Conservation (phyloP, 1,140 invertebrate genomes). For the Apis cerana region DNA sequence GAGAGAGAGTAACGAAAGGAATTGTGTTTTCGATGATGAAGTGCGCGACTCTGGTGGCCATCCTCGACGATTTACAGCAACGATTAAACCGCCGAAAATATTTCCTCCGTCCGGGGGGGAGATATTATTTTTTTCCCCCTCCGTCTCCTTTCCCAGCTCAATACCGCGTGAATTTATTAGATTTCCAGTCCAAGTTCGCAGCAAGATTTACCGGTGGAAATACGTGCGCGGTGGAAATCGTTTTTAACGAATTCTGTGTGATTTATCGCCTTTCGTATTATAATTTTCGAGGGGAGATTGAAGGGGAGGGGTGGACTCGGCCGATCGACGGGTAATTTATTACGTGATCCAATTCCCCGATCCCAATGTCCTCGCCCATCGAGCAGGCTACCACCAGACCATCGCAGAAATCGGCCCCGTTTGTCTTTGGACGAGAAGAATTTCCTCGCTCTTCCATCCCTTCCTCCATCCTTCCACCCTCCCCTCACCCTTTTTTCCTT, state of each 20-base stretch:
- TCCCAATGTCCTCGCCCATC: not conserved
- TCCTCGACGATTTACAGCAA: not conserved
- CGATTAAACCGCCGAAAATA: conserved; percentile 2
- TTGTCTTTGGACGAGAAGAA: no score
- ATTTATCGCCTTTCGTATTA: conserved; percentile 38
- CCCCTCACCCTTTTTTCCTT: no score
- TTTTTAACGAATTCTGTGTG: not conserved
- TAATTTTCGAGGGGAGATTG: conserved; percentile 12
- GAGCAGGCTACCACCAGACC: no score
- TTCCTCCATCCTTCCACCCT: no score
- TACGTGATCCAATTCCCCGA: not conserved
- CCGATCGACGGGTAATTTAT: conserved; percentile 41
- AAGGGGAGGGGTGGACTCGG: not conserved
- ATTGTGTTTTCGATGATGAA: conserved; percentile 24
- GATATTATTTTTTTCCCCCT: not conserved
- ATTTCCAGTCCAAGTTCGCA: not conserved
- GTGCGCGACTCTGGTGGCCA: conserved; percentile 14
- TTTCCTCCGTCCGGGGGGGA: not conserved
- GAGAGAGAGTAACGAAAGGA: not conserved
- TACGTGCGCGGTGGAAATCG: not conserved
- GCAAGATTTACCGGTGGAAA: conserved; percentile 21
- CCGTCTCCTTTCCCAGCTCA: not conserved
- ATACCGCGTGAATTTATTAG: not conserved
- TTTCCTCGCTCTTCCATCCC: no score
- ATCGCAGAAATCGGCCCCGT: no score